Evolutionary conservation across 2,888 invertebrate species (phyloP).

Genomic region (Mamestra brassicae): DNA sequence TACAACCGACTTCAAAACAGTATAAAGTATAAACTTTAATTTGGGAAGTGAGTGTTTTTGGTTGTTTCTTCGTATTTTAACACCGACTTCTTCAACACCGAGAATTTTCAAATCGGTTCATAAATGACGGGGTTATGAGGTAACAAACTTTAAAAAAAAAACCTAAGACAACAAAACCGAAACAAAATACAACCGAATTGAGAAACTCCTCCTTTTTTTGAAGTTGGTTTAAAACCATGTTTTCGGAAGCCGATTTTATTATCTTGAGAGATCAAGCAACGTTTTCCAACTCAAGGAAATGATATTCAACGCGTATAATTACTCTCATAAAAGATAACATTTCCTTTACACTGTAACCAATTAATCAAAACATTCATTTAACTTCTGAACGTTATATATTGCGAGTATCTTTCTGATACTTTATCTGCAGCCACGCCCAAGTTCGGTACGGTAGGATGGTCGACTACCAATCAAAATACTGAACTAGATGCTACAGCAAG

Average conservation of each 20-base stretch:
- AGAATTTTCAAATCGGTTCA: no score
- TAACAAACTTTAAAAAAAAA: no score
- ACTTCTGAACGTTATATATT: conserved; percentile 53
- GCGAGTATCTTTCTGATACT: conserved; percentile 38
- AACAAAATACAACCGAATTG: no score
- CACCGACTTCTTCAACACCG: no score
- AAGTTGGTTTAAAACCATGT: neutral
- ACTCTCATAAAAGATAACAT: conserved; percentile 52
- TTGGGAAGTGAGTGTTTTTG: no score
- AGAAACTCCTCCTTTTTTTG: no score
- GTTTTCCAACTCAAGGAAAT: conserved; percentile 23
- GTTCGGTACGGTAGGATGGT: conserved; percentile 59
- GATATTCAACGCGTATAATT: conserved; percentile 27
- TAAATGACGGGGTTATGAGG: no score
- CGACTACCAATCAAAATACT: conserved; percentile 58
- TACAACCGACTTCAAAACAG: no score
- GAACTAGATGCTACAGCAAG: conserved; percentile 50
- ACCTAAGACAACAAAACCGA: no score
- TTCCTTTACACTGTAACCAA: conserved; percentile 45
- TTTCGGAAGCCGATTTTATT: neutral
- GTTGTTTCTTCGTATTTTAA: no score
- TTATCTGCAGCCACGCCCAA: conserved; percentile 62
- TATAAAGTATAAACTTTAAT: no score
- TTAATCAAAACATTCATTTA: conserved; percentile 55
- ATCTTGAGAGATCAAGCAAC: neutral